Conservation (phyloP, 2,797 vertebrate genomes). For the Phyllotis vaccarum region DNA sequence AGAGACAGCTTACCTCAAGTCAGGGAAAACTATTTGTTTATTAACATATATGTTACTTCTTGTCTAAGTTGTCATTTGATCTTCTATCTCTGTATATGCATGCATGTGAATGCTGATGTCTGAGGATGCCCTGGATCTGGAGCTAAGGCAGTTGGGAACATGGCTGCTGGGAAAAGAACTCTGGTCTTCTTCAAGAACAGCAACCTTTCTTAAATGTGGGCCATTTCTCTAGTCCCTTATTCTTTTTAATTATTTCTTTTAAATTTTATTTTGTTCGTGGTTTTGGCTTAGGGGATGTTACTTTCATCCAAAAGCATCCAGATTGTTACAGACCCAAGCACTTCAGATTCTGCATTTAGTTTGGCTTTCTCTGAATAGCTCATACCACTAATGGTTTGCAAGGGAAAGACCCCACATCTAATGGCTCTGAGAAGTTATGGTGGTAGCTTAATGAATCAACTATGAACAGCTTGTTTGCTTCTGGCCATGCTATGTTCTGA, state of each 20-base stretch:
- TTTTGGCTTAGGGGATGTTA: constrained; percentile 7
- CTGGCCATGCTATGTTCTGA: neutral
- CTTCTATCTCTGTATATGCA: neutral
- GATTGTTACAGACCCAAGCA: neutral
- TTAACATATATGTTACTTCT: neutral
- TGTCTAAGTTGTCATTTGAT: neutral
- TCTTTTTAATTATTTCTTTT: neutral
- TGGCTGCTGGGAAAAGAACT: neutral
- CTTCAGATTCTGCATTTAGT: neutral
- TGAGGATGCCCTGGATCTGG: neutral
- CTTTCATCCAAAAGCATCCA: constrained; percentile 35
- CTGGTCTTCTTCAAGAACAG: neutral
- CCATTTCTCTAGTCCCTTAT: neutral
- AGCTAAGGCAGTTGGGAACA: too few relatives aligned
- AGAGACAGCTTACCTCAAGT: neutral
- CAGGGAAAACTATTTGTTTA: neutral
- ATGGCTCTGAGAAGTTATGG: neutral
- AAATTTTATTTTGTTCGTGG: constrained; percentile 27
- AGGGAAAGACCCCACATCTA: neutral
- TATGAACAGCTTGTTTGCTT: neutral
- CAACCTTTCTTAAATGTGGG: neutral
- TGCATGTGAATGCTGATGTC: neutral
- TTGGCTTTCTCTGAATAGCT: neutral
- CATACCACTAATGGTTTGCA: neutral
- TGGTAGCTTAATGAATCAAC: neutral